phyloP scores from a whole-genome alignment of 1,140 invertebrate species.

The Papilio polyxenes region DNA sequence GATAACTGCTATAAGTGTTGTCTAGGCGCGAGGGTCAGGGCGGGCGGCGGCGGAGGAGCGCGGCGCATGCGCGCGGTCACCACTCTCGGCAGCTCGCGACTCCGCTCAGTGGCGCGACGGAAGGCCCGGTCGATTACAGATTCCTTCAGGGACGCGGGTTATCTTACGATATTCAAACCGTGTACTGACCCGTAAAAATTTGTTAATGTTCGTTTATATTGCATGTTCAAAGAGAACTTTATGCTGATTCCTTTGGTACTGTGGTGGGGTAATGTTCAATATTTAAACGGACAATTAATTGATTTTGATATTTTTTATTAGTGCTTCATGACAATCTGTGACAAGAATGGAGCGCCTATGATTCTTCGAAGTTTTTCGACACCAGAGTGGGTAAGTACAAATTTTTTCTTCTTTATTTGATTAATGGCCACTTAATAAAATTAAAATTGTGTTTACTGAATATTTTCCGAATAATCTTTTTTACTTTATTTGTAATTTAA shows the following conservation, averaged over 20 bases:
- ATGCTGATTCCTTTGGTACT: not conserved
- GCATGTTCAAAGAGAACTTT: not conserved
- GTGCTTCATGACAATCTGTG: conserved; percentile 36
- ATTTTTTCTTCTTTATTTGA: not conserved
- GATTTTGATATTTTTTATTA: conserved; percentile 19
- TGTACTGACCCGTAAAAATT: conserved; percentile 52
- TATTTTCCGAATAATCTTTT: not conserved
- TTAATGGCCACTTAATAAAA: not conserved
- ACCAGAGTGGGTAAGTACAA: conserved; percentile 35
- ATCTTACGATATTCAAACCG: conserved; percentile 51
- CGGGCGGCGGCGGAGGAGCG: conserved; percentile 42
- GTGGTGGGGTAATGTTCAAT: not conserved
- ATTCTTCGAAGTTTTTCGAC: conserved; percentile 29
- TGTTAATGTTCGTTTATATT: conserved; percentile 39
- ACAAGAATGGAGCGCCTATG: conserved; percentile 32
- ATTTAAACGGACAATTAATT: not conserved
- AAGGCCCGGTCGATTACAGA: conserved; percentile 73
- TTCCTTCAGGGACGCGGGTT: conserved; percentile 55
- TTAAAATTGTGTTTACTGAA: not conserved
- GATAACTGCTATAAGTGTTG: conserved; percentile 40
- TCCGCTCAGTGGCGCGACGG: conserved; percentile 74
- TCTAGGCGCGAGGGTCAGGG: conserved; percentile 41
- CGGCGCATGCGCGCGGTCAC: conserved; percentile 68
- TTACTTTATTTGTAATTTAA: not conserved
- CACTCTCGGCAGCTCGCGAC: conserved; percentile 60